Base-by-base conservation (phyloP, 2,797 vertebrate species). In the Sitta carolinensis region DNA sequence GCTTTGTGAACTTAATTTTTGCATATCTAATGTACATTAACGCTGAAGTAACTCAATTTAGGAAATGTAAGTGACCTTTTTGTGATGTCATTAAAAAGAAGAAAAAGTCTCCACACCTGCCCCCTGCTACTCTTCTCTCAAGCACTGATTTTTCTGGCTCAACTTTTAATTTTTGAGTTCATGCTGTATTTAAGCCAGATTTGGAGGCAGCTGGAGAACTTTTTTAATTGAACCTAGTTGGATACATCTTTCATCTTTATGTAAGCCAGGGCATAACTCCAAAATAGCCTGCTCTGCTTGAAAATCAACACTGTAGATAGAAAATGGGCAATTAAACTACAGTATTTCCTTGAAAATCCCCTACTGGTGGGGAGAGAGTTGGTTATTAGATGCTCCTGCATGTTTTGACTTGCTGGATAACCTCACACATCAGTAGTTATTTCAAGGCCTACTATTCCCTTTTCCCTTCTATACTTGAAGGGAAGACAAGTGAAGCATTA, bases 361-460 rank as follows among this genome's bases (percentile, higher is more conserved):
- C 63, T 55, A 5, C 50, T 95, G 81, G 27, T 85, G 21, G 36
- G 21, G 36, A 5, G 4, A 58, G 77, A 52, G 64, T 69, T 69
- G 17, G 32, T 73, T 95, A 70, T 94, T 93, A 86, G 94, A 47
- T 87, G 48, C 42, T 97, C 74, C 77, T 95, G 59, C 79, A 21
- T 93, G 90, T 91, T 97, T 91, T 78, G 90, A 76, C 69, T 89
- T 89, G 77, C 63, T 13, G 36, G 79, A 36, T 68, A 57, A 29
- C 89, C 61, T 95, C 75, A 38, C 69, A 66, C 21, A 67, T 88
- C n/a, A 27, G 69, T 75, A 59, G 68, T 91, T 96, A 63, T 43
- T 96, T 94, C 74, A 90, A 93, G 64, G 72, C 73, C 63, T 75
- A 16, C 42, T 73, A 16, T n/a, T 95, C 84, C 66, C 38, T 63